A percentile compares a stretch with the other conserved stretches of the same genome.
These are phyloP conservation scores for Epistrophe eligans DNA, from an alignment of 2,888 invertebrate genomes.

Conservation along the genomic window DNA sequence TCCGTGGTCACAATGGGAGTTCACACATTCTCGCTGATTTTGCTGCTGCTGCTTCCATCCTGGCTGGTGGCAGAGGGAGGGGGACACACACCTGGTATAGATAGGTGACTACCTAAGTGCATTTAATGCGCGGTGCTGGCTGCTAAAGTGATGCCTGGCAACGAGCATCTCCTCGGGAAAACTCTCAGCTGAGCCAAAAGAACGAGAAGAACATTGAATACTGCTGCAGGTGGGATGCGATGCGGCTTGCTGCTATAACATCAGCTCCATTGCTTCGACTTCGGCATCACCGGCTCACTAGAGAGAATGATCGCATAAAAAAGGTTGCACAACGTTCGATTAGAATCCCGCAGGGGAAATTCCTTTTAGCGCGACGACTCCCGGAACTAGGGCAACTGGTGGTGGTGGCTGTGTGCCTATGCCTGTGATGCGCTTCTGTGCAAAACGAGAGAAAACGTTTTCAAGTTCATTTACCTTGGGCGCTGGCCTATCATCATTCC, in stretches of 20 bases:
- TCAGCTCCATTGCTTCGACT: conserved; percentile 28
- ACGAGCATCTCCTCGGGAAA: conserved; percentile 45
- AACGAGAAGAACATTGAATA: conserved; percentile 39
- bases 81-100: conserved; percentile 57
- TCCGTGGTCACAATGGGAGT: conserved; percentile 72
- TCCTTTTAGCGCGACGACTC: conserved; percentile 75
- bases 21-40: conserved; percentile 62
- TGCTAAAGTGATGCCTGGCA: conserved; percentile 67
- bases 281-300: conserved; percentile 30
- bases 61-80: conserved; percentile 33
- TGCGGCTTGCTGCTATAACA: conserved; percentile 26
- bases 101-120: conserved; percentile 68
- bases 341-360: conserved; percentile 76
- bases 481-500: conserved; percentile 54
- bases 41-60: conserved; percentile 12
- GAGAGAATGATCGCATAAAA: conserved; percentile 58
- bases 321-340: conserved; percentile 71
- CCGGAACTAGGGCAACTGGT: conserved; percentile 76
- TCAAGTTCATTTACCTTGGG: conserved; percentile 76
- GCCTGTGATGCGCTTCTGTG: conserved; percentile 56
- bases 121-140: conserved; percentile 59
- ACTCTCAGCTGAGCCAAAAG: conserved; percentile 31
- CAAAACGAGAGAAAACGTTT: conserved; percentile 64
- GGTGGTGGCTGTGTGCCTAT: conserved; percentile 16
- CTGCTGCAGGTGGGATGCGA: conserved; percentile 68